Conservation (phyloP, 2,888 invertebrate genomes). For the Hipparchia semele region DNA sequence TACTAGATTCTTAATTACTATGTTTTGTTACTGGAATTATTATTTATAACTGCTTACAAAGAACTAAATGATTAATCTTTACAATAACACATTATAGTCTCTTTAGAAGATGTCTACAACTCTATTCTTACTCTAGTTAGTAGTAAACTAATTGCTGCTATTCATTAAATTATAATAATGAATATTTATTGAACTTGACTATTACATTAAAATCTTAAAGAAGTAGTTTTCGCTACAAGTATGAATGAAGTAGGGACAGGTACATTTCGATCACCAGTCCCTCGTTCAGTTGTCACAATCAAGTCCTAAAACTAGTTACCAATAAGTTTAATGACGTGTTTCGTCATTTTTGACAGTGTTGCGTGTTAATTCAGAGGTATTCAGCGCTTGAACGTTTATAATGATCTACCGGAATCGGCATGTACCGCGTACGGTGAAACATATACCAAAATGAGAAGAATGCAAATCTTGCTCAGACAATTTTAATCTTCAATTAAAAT, state of each 20-base stretch:
- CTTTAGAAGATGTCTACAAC: too few relatives aligned
- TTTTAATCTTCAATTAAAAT: conserved; percentile 36
- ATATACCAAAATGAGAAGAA: conserved; percentile 35
- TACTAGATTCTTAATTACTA: neutral
- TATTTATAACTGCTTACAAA: too few relatives aligned
- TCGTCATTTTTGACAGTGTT: conserved; percentile 49
- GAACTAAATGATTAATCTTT: neutral
- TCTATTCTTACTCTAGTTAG: too few relatives aligned
- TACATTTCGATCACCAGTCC: neutral
- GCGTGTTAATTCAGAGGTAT: conserved; percentile 52
- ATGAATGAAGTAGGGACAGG: neutral
- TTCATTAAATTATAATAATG: too few relatives aligned
- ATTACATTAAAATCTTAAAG: too few relatives aligned
- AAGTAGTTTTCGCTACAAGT: too few relatives aligned
- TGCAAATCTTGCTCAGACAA: conserved; percentile 24
- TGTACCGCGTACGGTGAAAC: conserved; percentile 49
- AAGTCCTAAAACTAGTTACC: conserved; percentile 36
- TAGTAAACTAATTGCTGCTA: too few relatives aligned
- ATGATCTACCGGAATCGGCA: conserved; percentile 70
- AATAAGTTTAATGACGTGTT: conserved; percentile 53
- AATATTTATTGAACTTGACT: too few relatives aligned
- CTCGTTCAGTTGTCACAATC: conserved; percentile 11
- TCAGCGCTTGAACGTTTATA: conserved; percentile 57
- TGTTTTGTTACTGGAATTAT: neutral
- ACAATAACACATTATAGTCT: neutral